These are phyloP conservation scores for Saccostrea glomerata DNA, from an alignment of 1,140 invertebrate species.

Conservation along the genomic window DNA sequence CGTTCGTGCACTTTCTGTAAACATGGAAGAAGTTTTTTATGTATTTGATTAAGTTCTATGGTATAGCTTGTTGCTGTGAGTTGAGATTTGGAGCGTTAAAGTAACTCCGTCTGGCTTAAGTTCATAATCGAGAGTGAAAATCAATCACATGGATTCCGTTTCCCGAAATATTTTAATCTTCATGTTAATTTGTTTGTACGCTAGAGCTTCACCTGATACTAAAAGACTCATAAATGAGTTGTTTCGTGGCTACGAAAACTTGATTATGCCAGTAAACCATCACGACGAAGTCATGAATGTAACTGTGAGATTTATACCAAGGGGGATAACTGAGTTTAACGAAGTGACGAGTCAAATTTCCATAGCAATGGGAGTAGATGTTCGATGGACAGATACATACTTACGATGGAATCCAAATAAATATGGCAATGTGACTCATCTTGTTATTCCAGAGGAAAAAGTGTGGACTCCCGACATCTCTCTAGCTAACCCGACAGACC, in stretches of 20 bases:
- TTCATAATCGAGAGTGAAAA: constrained; percentile 8
- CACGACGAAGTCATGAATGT: constrained; percentile 16
- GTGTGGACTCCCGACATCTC: constrained; percentile 48
- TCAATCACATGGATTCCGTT: background rate
- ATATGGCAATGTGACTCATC: constrained; percentile 5
- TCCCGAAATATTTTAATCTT: background rate
- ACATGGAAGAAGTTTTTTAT: no score
- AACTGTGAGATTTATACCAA: constrained; percentile 40
- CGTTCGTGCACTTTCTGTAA: no score
- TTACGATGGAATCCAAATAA: constrained; percentile 37
- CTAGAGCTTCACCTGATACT: background rate
- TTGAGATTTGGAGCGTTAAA: no score
- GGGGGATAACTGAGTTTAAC: constrained; percentile 47
- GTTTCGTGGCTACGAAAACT: background rate
- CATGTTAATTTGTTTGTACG: background rate
- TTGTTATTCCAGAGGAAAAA: constrained; percentile 5
- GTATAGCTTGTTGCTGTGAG: no score
- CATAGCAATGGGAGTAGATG: constrained; percentile 38
- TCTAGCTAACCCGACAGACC: constrained; percentile 27
- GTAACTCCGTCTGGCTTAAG: background rate
- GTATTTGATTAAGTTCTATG: no score
- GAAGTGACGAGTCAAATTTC: constrained; percentile 46
- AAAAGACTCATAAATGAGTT: background rate
- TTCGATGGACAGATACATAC: constrained; percentile 41
- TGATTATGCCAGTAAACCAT: background rate